A percentile compares a stretch with the other conserved stretches of the same genome.
Evolutionary conservation across 2,888 invertebrate genomes (phyloP).

Genomic region (Girardia tigrina): DNA sequence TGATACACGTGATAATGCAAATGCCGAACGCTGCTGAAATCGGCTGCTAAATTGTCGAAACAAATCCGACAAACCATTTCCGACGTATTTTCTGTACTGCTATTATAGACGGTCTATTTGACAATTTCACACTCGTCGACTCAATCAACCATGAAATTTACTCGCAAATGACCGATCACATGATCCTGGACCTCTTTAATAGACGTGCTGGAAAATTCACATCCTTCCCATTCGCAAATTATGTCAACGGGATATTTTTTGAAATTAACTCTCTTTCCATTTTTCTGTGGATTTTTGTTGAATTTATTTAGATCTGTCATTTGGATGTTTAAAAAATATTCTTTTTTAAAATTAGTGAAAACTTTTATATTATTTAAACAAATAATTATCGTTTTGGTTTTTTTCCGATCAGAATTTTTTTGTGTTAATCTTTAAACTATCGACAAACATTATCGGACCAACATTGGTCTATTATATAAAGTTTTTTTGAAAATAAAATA

Average conservation of each 20-base stretch:
- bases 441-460: too few species aligned
- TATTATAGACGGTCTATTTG: background rate
- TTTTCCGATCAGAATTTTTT: too few species aligned
- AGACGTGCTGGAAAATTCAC: background rate
- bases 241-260: background rate
- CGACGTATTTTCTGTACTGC: background rate
- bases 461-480: too few species aligned
- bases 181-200: background rate
- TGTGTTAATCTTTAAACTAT: too few species aligned
- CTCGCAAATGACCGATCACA: background rate
- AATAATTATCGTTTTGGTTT: too few species aligned
- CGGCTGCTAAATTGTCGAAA: background rate
- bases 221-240: background rate
- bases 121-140: background rate
- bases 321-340: too few species aligned
- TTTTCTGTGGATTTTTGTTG: too few species aligned
- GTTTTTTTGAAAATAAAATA: too few species aligned
- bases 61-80: background rate
- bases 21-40: constrained; percentile 8
- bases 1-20: constrained; percentile 14
- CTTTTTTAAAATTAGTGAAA: too few species aligned
- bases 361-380: too few species aligned
- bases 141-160: too few species aligned
- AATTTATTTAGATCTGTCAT: too few species aligned
- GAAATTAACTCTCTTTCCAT: background rate